Percentiles rank a stretch among this genome's conserved stretches.
Evolutionary conservation across 2,888 invertebrate species (phyloP).

Genomic region (Osmoderma eremita): DNA sequence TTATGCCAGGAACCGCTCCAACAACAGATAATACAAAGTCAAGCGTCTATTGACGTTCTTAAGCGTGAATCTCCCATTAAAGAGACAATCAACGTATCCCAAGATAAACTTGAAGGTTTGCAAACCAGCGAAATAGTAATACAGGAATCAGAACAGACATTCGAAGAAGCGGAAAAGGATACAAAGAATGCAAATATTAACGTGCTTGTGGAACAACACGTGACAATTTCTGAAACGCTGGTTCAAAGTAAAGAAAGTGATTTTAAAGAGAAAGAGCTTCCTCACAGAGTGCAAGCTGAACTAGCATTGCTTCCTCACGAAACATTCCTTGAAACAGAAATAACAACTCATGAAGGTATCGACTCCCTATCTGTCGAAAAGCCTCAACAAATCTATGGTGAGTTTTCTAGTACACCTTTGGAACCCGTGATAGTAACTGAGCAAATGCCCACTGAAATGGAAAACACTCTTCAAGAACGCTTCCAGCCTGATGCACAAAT

Average conservation of each 20-base stretch:
- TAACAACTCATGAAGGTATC: slow-evolving; percentile 51
- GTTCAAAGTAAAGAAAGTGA: slow-evolving; percentile 37
- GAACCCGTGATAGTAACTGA: slow-evolving; percentile 56
- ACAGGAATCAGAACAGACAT: slow-evolving; percentile 63
- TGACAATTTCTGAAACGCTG: slow-evolving; percentile 58
- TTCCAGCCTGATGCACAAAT: slow-evolving; percentile 53
- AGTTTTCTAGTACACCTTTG: slow-evolving; percentile 54
- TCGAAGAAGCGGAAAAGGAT: slow-evolving; percentile 55
- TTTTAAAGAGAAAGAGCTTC: slow-evolving; percentile 27
- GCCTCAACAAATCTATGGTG: slow-evolving; percentile 54
- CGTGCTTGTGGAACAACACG: slow-evolving; percentile 61
- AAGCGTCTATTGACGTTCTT: slow-evolving; percentile 55
- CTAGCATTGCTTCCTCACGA: slow-evolving; percentile 55
- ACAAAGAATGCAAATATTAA: slow-evolving; percentile 62
- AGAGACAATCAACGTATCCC: slow-evolving; percentile 61
- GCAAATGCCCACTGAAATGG: slow-evolving; percentile 59
- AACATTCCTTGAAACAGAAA: slow-evolving; percentile 54
- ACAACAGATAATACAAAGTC: slow-evolving; percentile 50
- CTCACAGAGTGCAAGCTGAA: slow-evolving; percentile 32
- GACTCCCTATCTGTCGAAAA: slow-evolving; percentile 48
- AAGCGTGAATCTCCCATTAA: slow-evolving; percentile 61
- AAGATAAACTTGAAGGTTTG: slow-evolving; percentile 61
- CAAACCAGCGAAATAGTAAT: slow-evolving; percentile 64
- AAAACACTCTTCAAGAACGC: slow-evolving; percentile 54
- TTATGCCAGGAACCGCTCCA: slow-evolving; percentile 50